Evolutionary conservation across 2,888 invertebrate species (phyloP).

Genomic region (Branchellion lobata): DNA sequence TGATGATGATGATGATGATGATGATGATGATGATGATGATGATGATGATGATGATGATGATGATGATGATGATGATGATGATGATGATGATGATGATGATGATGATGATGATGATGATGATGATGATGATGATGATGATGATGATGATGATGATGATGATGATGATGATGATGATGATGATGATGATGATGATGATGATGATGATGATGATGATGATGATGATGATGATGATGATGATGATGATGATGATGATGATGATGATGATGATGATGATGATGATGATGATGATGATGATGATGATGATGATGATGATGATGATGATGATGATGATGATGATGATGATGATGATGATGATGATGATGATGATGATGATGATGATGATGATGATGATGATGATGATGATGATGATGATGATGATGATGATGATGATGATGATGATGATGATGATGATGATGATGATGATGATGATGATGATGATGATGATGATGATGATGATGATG

Average conservation of each 20-base stretch:
- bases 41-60: neutral
- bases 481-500: neutral
- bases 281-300: neutral
- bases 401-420: neutral
- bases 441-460: neutral
- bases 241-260: neutral
- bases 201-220: neutral
- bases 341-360: neutral
- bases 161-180: neutral
- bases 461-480: neutral
- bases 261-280: neutral
- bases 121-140: neutral
- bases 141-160: neutral
- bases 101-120: neutral
- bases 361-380: neutral
- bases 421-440: neutral
- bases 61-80: neutral
- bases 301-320: neutral
- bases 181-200: neutral
- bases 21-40: neutral
- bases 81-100: neutral
- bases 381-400: neutral
- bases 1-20: neutral
- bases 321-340: neutral
- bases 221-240: neutral